A percentile compares a stretch with the other conserved stretches of the same genome.
Evolutionary conservation across 2,888 invertebrate species (phyloP).

Genomic region (Charanyca ferruginea): DNA sequence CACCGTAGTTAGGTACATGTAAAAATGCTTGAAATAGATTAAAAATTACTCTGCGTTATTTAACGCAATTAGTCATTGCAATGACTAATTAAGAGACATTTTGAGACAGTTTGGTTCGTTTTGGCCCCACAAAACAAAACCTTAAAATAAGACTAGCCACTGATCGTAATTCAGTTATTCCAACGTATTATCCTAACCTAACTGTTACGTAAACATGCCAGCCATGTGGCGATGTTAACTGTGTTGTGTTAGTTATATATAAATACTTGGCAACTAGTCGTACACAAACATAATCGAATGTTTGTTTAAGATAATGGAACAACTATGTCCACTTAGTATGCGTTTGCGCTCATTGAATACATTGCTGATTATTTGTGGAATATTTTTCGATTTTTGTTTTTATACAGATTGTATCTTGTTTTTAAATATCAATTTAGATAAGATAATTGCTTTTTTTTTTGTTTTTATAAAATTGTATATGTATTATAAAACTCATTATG

Average conservation of each 20-base stretch:
- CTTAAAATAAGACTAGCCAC: no score
- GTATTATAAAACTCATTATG: no score
- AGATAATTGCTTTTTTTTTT: not conserved
- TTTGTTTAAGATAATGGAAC: constrained; percentile 53
- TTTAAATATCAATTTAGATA: not conserved
- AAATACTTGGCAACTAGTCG: constrained; percentile 45
- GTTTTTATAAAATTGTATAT: not conserved
- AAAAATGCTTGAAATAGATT: no score
- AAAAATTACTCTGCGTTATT: no score
- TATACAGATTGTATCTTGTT: constrained; percentile 4
- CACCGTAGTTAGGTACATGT: no score
- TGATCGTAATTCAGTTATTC: no score
- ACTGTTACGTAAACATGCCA: constrained; percentile 26
- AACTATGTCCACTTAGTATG: constrained; percentile 28
- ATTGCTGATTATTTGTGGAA: constrained; percentile 10
- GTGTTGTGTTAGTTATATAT: constrained; percentile 48
- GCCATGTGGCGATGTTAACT: constrained; percentile 34
- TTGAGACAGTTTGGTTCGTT: no score
- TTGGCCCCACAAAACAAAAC: no score
- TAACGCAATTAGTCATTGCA: no score
- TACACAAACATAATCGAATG: constrained; percentile 31
- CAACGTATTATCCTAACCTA: constrained; percentile 28
- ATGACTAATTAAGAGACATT: no score
- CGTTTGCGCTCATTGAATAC: constrained; percentile 1
- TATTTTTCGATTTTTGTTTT: not conserved